Conservation (phyloP, 35 echinoderm and acorn worm species). For the Chiridota heheva region DNA sequence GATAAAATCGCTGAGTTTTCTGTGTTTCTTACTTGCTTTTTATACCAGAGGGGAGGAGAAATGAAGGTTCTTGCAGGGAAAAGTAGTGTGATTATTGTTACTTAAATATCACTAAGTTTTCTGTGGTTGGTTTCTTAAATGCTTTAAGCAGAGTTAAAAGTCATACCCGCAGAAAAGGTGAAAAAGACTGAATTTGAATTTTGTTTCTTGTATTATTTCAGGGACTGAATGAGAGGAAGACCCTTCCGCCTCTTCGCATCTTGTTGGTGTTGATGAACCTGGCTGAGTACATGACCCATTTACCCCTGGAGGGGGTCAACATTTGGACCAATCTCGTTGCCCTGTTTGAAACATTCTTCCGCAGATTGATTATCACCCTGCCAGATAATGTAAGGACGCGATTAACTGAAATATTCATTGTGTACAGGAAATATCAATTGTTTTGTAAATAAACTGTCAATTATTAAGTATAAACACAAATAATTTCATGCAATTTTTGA, state of each 20-base stretch:
- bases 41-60: too few species aligned
- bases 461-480: too few species aligned
- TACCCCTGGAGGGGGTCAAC: constrained; percentile 80
- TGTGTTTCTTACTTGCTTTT: too few species aligned
- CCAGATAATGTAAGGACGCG: constrained; percentile 98
- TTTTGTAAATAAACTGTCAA: background rate
- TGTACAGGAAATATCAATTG: background rate
- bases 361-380: constrained; percentile 62
- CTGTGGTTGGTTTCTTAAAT: too few species aligned
- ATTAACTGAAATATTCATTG: background rate
- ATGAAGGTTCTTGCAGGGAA: too few species aligned
- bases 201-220: background rate
- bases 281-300: constrained; percentile 90
- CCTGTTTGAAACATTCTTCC: constrained; percentile 92
- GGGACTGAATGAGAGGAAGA: constrained; percentile 88
- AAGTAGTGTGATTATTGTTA: too few species aligned
- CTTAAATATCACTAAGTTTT: too few species aligned
- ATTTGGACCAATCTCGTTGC: constrained; percentile 81
- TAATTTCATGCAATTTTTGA: too few species aligned
- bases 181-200: too few species aligned
- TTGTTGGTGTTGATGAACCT: constrained; percentile 87
- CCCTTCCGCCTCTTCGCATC: constrained; percentile 71
- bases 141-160: too few species aligned
- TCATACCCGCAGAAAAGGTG: too few species aligned
- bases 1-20: too few species aligned